These are phyloP conservation scores for Polietes domitor DNA, from an alignment of 2,888 invertebrate species.

Conservation along the genomic window DNA sequence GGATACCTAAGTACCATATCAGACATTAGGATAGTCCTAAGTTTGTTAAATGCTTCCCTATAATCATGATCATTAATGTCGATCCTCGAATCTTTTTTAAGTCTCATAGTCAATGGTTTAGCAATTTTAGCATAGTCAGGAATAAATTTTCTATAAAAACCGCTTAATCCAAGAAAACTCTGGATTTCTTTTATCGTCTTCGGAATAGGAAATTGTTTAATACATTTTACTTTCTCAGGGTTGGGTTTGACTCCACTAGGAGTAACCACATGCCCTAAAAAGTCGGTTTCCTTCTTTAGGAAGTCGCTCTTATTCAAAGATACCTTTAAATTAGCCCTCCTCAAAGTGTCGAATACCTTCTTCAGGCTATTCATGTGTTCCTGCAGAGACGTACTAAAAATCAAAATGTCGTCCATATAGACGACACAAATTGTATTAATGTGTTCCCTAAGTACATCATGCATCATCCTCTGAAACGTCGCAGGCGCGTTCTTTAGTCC, in stretches of 20 bases:
- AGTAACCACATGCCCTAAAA: slow-evolving; percentile 59
- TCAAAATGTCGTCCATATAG: slow-evolving; percentile 34
- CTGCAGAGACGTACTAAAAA: slow-evolving; percentile 15
- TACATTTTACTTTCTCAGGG: slow-evolving; percentile 71
- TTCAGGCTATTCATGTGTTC: slow-evolving; percentile 30
- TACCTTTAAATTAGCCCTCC: slow-evolving; percentile 53
- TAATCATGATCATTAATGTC: slow-evolving; percentile 42
- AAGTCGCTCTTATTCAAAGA: slow-evolving; percentile 53
- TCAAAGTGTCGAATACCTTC: slow-evolving; percentile 12
- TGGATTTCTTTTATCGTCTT: slow-evolving; percentile 71
- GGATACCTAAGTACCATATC: slow-evolving; percentile 69
- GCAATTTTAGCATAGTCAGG: slow-evolving; percentile 66
- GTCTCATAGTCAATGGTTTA: slow-evolving; percentile 64
- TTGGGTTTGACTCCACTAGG: slow-evolving; percentile 74
- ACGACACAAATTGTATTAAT: slow-evolving; percentile 21
- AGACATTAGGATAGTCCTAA: slow-evolving; percentile 64
- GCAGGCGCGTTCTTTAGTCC: slow-evolving; percentile 22
- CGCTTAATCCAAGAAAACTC: slow-evolving; percentile 69
- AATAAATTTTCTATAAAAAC: slow-evolving; percentile 69
- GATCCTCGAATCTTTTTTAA: slow-evolving; percentile 55
- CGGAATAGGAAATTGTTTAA: slow-evolving; percentile 65
- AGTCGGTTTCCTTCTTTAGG: slow-evolving; percentile 50
- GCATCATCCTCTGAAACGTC: not conserved
- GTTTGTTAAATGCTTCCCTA: slow-evolving; percentile 46
- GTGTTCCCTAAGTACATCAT: not conserved